Evolutionary conservation across 1,140 invertebrate species (phyloP).

Genomic region (Drosophila parabipectinata): DNA sequence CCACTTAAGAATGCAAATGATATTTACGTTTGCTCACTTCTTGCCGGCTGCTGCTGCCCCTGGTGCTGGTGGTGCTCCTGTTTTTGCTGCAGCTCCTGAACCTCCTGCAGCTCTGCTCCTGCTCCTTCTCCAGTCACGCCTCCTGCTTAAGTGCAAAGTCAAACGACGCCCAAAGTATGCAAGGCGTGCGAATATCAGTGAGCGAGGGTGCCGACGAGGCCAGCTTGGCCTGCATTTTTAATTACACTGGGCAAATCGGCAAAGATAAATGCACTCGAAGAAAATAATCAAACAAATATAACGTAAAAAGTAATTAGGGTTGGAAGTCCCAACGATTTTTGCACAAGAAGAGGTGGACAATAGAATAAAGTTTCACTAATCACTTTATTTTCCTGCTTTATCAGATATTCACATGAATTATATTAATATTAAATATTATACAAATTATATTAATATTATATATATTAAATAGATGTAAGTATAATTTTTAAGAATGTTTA

Average conservation of each 20-base stretch:
- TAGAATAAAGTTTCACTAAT: too few relatives aligned
- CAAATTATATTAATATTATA: too few relatives aligned
- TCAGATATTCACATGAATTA: too few relatives aligned
- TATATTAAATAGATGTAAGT: too few relatives aligned
- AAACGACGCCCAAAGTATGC: constrained; percentile 71
- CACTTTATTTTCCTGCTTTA: too few relatives aligned
- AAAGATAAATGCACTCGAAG: constrained; percentile 34
- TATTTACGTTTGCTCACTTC: constrained; percentile 69
- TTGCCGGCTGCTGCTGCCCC: constrained; percentile 12
- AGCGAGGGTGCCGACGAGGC: neutral
- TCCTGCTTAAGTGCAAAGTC: constrained; percentile 74
- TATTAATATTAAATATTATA: too few relatives aligned
- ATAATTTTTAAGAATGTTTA: too few relatives aligned
- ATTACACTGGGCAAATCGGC: constrained; percentile 65
- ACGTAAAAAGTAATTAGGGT: too few relatives aligned
- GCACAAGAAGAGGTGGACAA: too few relatives aligned
- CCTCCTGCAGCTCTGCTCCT: neutral
- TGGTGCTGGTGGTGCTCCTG: constrained; percentile 8
- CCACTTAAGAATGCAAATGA: constrained; percentile 81
- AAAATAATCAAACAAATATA: neutral
- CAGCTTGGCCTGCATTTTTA: constrained; percentile 69
- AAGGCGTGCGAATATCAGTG: constrained; percentile 2
- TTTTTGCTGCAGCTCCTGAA: neutral
- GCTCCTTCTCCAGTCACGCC: neutral
- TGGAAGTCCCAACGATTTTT: too few relatives aligned